Evolutionary conservation across 2,113 vertebrate genomes (phyloP).

Genomic region (Passer domesticus): DNA sequence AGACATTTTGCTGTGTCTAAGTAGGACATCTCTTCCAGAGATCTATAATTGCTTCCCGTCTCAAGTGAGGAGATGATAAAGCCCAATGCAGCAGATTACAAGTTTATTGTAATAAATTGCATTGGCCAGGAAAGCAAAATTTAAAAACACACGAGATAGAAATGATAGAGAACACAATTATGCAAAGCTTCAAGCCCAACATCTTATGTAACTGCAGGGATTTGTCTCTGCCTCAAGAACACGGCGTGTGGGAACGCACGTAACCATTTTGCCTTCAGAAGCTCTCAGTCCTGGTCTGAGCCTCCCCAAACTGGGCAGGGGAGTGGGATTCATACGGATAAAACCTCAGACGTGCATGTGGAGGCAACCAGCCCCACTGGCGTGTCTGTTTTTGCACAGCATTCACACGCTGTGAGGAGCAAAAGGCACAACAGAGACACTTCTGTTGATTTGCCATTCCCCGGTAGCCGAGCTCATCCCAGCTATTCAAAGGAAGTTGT

Average conservation of each 20-base stretch:
- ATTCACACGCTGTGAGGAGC: neutral
- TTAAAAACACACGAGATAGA: neutral
- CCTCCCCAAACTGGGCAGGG: neutral
- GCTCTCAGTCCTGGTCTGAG: neutral
- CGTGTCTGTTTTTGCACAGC: neutral
- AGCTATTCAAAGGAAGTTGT: slow-evolving; percentile 9
- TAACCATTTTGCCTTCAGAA: neutral
- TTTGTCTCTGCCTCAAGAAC: neutral
- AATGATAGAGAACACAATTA: neutral
- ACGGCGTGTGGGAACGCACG: neutral
- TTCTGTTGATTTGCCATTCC: neutral
- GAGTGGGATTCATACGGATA: neutral
- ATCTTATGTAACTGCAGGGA: neutral
- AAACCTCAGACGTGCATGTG: neutral
- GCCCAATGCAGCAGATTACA: neutral
- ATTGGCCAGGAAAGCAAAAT: neutral
- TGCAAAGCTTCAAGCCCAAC: neutral
- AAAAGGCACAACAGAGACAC: neutral
- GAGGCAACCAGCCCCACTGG: neutral
- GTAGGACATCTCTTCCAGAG: neutral
- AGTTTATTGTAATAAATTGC: neutral
- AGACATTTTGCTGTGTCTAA: neutral
- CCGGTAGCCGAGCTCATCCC: neutral
- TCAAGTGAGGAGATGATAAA: neutral
- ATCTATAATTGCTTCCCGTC: neutral